Conservation (phyloP, 2,888 invertebrate genomes). For the Ypsolopha scabrella region DNA sequence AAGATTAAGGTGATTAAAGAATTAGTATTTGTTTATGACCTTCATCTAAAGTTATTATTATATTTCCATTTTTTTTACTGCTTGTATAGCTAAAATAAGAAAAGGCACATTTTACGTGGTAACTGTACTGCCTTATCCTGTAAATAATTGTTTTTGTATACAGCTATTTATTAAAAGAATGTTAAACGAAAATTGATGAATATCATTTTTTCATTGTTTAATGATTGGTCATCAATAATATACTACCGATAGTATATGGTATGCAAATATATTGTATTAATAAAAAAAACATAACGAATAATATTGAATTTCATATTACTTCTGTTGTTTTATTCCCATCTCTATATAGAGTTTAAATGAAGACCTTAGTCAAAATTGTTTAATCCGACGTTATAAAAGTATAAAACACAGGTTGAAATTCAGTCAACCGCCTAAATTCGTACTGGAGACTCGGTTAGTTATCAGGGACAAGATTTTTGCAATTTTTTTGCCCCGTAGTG, state of each 20-base stretch:
- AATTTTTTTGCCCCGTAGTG: no score
- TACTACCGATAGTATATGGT: slow-evolving; percentile 67
- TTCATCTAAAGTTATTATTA: slow-evolving; percentile 42
- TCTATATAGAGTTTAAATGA: no score
- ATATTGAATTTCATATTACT: slow-evolving; percentile 69
- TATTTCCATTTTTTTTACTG: slow-evolving; percentile 59
- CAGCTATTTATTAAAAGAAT: slow-evolving; percentile 71
- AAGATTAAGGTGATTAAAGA: slow-evolving; percentile 40
- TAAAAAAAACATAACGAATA: slow-evolving; percentile 68
- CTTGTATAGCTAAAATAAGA: slow-evolving; percentile 67
- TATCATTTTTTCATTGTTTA: slow-evolving; percentile 66
- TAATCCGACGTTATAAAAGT: no score
- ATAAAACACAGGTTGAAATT: no score
- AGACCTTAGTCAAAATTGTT: no score
- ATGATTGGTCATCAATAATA: slow-evolving; percentile 64
- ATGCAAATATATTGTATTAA: slow-evolving; percentile 70
- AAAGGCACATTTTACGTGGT: slow-evolving; percentile 64
- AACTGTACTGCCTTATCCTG: slow-evolving; percentile 67
- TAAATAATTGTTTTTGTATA: slow-evolving; percentile 72
- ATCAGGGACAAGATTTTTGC: no score
- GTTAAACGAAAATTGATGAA: slow-evolving; percentile 65
- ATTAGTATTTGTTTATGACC: slow-evolving; percentile 39
- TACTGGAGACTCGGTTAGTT: no score
- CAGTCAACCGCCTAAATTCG: no score
- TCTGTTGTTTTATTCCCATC: slow-evolving; percentile 39